Conservation (phyloP, 2,888 invertebrate genomes). For the Brassicogethes aeneus region DNA sequence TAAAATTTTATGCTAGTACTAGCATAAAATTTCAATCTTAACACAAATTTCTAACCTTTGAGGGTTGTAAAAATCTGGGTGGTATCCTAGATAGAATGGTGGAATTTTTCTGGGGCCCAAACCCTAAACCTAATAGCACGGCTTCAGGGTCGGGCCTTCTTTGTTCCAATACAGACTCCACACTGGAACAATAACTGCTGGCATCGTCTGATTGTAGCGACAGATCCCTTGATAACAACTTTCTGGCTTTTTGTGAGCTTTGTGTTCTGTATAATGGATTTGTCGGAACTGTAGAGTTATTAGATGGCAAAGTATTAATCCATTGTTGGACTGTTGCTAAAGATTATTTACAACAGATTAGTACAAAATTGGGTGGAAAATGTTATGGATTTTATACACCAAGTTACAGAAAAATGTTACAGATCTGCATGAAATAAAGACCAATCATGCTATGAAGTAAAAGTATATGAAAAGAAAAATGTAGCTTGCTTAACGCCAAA, state of each 20-base stretch:
- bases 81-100: conserved; percentile 73
- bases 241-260: neutral
- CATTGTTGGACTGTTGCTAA: conserved; percentile 63
- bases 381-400: too few species aligned
- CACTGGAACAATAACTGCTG: conserved; percentile 64
- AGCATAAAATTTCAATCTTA: too few species aligned
- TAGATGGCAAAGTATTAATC: conserved; percentile 58
- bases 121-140: conserved; percentile 71
- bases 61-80: conserved; percentile 71
- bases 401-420: too few species aligned
- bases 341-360: too few species aligned
- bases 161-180: conserved; percentile 74
- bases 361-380: too few species aligned
- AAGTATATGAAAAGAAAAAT: too few species aligned
- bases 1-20: too few species aligned
- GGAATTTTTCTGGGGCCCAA: conserved; percentile 62
- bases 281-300: conserved; percentile 8
- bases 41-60: conserved; percentile 49
- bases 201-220: conserved; percentile 41
- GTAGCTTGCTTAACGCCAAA: too few species aligned
- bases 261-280: neutral
- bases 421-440: too few species aligned
- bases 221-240: conserved; percentile 26
- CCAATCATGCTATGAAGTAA: too few species aligned
- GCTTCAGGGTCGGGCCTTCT: conserved; percentile 85